These are phyloP conservation scores for Dysdera silvatica DNA, from an alignment of 1,140 invertebrate species.

Conservation along the genomic window DNA sequence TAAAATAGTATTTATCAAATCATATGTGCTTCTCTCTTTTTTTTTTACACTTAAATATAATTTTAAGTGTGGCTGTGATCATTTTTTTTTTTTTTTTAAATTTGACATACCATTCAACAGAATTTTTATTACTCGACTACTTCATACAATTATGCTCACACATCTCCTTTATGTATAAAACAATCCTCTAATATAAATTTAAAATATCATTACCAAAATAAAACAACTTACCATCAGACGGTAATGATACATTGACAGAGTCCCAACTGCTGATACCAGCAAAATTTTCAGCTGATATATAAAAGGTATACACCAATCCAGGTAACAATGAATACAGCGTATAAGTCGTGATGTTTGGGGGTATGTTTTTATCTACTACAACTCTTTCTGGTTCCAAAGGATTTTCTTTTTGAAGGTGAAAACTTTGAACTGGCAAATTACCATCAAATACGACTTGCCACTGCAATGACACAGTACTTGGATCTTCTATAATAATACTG, in stretches of 20 bases:
- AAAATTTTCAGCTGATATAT: slow-evolving; percentile 21
- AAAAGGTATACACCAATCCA: slow-evolving; percentile 27
- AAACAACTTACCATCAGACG: slow-evolving; percentile 31
- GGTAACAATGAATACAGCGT: slow-evolving; percentile 26
- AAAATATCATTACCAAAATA: not conserved
- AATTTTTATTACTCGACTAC: too few species aligned
- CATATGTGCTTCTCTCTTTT: too few species aligned
- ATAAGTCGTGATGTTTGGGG: slow-evolving; percentile 22
- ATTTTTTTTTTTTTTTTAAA: not conserved
- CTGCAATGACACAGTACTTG: slow-evolving; percentile 14
- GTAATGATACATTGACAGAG: slow-evolving; percentile 33
- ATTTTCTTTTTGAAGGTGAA: slow-evolving; percentile 24
- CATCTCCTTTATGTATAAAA: too few species aligned
- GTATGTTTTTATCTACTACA: slow-evolving; percentile 26
- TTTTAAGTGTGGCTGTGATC: too few species aligned
- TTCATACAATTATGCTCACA: too few species aligned
- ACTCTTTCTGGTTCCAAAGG: slow-evolving; percentile 19
- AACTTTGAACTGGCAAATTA: slow-evolving; percentile 25
- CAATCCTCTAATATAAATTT: not conserved
- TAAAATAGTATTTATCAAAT: too few species aligned
- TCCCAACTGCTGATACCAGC: slow-evolving; percentile 28
- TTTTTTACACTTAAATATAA: too few species aligned
- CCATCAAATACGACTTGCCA: slow-evolving; percentile 28
- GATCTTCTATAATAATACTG: slow-evolving; percentile 17
- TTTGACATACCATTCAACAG: too few species aligned